Conservation (phyloP, 1,140 invertebrate species). For the Zaprionus vittiger region DNA sequence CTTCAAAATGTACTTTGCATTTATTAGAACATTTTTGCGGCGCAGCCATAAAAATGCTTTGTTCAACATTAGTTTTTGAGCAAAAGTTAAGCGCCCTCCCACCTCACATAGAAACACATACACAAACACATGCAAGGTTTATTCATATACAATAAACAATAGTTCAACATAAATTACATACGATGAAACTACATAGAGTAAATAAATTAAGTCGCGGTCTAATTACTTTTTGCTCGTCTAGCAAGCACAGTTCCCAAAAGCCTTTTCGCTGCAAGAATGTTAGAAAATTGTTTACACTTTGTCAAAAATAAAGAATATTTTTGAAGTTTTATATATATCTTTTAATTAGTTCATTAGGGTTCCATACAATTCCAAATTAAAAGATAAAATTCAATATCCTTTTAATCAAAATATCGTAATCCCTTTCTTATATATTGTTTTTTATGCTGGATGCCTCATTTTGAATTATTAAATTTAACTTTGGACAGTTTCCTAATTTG, state of each 20-base stretch:
- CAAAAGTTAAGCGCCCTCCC: constrained; percentile 13
- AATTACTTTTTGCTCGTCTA: neutral
- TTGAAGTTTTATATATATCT: neutral
- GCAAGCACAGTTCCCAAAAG: neutral
- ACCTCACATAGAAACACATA: neutral
- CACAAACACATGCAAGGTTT: constrained; percentile 10
- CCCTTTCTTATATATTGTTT: neutral
- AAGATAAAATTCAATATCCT: neutral
- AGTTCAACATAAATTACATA: constrained; percentile 28
- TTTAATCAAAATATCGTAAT: neutral
- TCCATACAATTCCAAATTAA: too few species aligned
- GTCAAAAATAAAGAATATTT: too few species aligned
- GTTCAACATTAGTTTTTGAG: constrained; percentile 59
- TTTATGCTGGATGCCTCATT: neutral
- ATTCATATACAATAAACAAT: constrained; percentile 4
- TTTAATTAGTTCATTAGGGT: neutral
- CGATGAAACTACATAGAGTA: neutral
- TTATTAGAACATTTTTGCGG: constrained; percentile 77
- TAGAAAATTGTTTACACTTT: neutral
- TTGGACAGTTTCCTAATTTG: constrained; percentile 27
- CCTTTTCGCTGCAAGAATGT: neutral
- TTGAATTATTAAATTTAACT: neutral
- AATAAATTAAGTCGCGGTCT: neutral
- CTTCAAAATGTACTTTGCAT: constrained; percentile 74
- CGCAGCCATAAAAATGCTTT: constrained; percentile 76